Evolutionary conservation across 2,113 vertebrate species (phyloP).

Genomic region (Istiophorus platypterus): DNA sequence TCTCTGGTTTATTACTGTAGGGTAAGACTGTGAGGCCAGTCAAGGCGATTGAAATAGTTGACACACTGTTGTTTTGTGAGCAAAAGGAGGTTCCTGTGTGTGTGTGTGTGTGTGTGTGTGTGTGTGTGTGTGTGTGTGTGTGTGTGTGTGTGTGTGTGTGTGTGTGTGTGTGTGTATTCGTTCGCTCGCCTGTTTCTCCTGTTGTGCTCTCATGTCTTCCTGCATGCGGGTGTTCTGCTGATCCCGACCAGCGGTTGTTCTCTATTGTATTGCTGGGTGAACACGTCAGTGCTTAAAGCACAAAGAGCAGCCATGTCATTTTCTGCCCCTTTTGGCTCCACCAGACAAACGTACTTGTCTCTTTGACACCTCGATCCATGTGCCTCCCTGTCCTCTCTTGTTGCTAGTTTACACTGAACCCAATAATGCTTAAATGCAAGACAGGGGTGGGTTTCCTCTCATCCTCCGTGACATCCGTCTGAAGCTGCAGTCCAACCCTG

Average conservation of each 20-base stretch:
- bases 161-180: not conserved
- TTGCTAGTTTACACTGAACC: conserved; percentile 32
- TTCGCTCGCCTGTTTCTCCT: conserved; percentile 20
- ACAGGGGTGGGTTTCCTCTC: not conserved
- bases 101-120: conserved; percentile 5
- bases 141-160: conserved; percentile 7
- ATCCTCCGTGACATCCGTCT: conserved; percentile 7
- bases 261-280: conserved; percentile 36
- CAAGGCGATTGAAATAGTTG: conserved; percentile 45
- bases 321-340: conserved; percentile 43
- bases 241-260: conserved; percentile 29
- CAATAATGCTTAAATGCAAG: conserved; percentile 44
- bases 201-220: conserved; percentile 14
- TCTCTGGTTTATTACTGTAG: conserved; percentile 35
- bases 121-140: not conserved
- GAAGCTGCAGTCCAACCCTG: conserved; percentile 31
- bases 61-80: conserved; percentile 20
- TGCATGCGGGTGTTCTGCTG: conserved; percentile 31
- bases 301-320: conserved; percentile 50
- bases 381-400: conserved; percentile 22
- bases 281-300: conserved; percentile 43
- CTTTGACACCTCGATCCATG: conserved; percentile 31
- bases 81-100: conserved; percentile 11
- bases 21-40: conserved; percentile 32
- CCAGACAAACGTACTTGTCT: conserved; percentile 41